Conservation (phyloP, 1,140 invertebrate genomes). For the Brachionus manjavacas region DNA sequence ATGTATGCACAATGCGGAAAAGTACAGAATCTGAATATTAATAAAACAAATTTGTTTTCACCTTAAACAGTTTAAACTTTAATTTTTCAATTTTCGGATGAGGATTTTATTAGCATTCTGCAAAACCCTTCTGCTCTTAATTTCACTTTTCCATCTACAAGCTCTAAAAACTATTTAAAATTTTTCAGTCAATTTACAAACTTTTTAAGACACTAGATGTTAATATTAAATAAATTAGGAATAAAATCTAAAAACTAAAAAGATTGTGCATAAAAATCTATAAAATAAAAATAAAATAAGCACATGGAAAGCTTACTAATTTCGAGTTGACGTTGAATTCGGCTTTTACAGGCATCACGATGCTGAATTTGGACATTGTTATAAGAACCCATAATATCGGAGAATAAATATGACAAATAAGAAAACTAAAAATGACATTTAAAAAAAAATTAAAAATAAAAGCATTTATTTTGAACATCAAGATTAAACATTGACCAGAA, state of each 20-base stretch:
- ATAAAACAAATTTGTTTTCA: no score
- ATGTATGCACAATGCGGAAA: no score
- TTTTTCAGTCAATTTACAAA: no score
- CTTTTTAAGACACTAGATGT: no score
- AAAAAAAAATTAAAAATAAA: background rate
- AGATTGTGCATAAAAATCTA: background rate
- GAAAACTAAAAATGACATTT: conserved; percentile 50
- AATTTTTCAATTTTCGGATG: no score
- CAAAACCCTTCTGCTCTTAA: no score
- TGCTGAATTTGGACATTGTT: conserved; percentile 53
- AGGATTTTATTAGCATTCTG: no score
- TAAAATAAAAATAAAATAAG: background rate
- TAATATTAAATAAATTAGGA: conserved; percentile 30
- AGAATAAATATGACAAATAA: conserved; percentile 55
- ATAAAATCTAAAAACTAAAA: no score
- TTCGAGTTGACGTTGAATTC: conserved; percentile 53
- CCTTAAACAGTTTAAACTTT: no score
- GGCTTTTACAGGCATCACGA: conserved; percentile 51
- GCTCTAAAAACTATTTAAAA: no score
- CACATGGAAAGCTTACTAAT: conserved; percentile 49
- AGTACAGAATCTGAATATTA: no score
- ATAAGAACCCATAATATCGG: conserved; percentile 53
- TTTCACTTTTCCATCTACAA: no score
- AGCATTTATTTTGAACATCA: conserved; percentile 15
- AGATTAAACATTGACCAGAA: background rate